Evolutionary conservation across 2,113 vertebrate species (phyloP).

Genomic region (Ochotona curzoniae): DNA sequence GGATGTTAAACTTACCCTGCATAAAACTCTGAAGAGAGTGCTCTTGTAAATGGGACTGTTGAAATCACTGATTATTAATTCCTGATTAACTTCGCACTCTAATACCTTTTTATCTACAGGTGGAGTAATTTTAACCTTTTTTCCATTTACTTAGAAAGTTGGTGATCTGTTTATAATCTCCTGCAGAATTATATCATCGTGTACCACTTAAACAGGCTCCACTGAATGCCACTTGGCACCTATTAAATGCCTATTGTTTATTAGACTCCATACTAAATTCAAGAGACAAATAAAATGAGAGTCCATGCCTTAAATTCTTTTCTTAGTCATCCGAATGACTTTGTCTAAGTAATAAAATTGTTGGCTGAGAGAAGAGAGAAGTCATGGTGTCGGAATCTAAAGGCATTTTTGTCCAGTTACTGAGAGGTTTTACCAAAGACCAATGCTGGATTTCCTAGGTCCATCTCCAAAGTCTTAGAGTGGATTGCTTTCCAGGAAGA

Average conservation of each 20-base stretch:
- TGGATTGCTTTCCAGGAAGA: background rate
- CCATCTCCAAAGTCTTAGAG: background rate
- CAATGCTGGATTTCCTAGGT: background rate
- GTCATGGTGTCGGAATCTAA: background rate
- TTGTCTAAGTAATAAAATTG: background rate
- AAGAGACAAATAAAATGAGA: background rate
- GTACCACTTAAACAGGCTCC: background rate
- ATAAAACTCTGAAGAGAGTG: slow-evolving; percentile 45
- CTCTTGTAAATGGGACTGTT: slow-evolving; percentile 13
- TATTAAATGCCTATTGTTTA: background rate
- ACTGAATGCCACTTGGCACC: background rate
- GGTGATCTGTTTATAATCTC: background rate
- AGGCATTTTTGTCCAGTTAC: background rate
- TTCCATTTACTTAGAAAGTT: background rate
- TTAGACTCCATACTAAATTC: background rate
- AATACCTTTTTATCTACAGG: background rate
- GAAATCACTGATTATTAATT: background rate
- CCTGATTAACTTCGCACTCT: background rate
- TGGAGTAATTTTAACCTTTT: background rate
- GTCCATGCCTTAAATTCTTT: background rate
- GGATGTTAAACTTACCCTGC: slow-evolving; percentile 65
- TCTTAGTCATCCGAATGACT: background rate
- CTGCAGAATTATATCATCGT: background rate
- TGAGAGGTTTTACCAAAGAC: background rate
- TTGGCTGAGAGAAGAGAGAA: background rate